A percentile compares a stretch with the other conserved stretches of the same genome.
Conservation (phyloP, 2,888 invertebrate genomes). For the Metacarcinus magister region DNA sequence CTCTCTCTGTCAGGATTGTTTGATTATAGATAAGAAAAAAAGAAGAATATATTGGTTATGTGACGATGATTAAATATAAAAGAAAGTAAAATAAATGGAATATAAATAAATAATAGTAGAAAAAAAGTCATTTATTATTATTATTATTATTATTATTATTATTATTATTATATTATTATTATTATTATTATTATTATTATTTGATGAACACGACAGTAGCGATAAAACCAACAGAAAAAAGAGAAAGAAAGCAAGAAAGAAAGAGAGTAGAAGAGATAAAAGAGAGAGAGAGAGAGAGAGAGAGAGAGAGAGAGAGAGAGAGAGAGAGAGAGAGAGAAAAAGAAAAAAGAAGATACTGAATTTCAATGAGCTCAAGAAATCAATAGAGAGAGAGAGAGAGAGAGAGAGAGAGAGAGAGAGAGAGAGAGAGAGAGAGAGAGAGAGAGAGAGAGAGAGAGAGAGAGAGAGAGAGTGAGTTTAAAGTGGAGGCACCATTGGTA, state of each 20-base stretch:
- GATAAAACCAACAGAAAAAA: background rate
- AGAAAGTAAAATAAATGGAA: too few relatives aligned
- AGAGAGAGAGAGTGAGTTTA: background rate
- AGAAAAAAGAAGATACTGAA: background rate
- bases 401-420: conserved; percentile 26
- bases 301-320: background rate
- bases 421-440: conserved; percentile 26
- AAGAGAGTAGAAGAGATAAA: background rate
- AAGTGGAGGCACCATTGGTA: too few relatives aligned
- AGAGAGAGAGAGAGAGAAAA: background rate
- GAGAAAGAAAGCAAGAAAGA: background rate
- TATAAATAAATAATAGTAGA: too few relatives aligned
- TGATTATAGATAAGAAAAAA: too few relatives aligned
- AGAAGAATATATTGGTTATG: too few relatives aligned
- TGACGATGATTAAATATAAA: too few relatives aligned
- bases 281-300: background rate
- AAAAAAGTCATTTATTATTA: too few relatives aligned
- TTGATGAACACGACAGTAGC: too few relatives aligned
- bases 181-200: too few relatives aligned
- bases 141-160: too few relatives aligned
- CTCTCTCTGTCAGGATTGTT: too few relatives aligned
- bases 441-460: conserved; percentile 26
- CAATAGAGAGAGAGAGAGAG: conserved; percentile 22
- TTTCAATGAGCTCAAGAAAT: background rate
- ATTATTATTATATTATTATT: too few relatives aligned